phyloP scores from a whole-genome alignment of 35 echinoderm and acorn worm species.

The Anneissia japonica region DNA sequence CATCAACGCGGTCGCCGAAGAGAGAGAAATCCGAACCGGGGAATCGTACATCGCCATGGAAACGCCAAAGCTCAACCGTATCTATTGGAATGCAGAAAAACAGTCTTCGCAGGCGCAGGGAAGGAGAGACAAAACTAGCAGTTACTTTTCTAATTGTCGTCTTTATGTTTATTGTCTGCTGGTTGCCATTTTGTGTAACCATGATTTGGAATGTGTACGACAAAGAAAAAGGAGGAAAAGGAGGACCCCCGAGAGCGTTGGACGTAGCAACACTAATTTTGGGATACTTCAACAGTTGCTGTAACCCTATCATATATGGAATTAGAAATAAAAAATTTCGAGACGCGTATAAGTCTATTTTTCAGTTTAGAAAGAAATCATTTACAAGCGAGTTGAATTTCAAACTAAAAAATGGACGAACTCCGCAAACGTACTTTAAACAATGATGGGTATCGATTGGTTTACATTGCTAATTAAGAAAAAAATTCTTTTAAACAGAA shows the following conservation, averaged over 20 bases:
- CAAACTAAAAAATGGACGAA: background rate
- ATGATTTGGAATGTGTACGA: conserved; percentile 95
- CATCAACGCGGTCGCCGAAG: background rate
- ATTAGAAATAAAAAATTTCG: conserved; percentile 88
- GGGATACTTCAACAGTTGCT: conserved; percentile 91
- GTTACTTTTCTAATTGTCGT: conserved; percentile 94
- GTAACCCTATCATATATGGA: conserved; percentile 96
- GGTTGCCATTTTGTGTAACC: conserved; percentile 94
- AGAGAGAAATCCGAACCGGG: background rate
- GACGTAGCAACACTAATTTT: conserved; percentile 77
- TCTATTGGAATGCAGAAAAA: background rate
- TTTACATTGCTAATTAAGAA: no score
- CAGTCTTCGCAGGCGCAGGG: conserved; percentile 19
- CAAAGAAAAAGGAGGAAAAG: background rate
- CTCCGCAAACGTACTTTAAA: background rate
- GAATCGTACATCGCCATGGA: background rate
- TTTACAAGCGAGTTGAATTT: background rate
- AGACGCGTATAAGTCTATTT: conserved; percentile 61
- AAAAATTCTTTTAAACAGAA: no score
- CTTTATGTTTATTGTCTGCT: conserved; percentile 79
- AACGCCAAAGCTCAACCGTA: background rate
- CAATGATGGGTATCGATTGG: no score
- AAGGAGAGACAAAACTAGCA: conserved; percentile 83
- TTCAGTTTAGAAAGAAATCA: conserved; percentile 35
- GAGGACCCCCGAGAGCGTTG: conserved; percentile 36